phyloP scores from a whole-genome alignment of 2,113 vertebrate species.

The Eurystomus gularis region DNA sequence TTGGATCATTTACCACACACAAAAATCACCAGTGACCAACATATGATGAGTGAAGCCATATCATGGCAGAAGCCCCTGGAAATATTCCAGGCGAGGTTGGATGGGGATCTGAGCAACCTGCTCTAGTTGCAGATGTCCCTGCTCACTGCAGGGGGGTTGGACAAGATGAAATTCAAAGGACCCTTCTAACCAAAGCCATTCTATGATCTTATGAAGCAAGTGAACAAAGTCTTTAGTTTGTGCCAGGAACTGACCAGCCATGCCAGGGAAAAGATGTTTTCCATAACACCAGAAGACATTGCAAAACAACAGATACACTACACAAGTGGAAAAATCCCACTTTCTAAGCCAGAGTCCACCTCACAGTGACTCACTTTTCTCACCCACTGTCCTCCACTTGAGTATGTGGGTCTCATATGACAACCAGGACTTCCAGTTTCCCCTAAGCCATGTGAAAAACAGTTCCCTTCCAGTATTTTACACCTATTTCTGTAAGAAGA shows the following conservation, averaged over 20 bases:
- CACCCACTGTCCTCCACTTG: background rate
- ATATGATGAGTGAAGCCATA: background rate
- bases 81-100: background rate
- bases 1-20: background rate
- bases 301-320: background rate
- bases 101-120: background rate
- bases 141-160: background rate
- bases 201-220: background rate
- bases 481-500: background rate
- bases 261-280: background rate
- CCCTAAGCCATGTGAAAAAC: background rate
- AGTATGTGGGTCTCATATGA: background rate
- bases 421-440: background rate
- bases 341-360: background rate
- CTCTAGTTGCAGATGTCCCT: background rate
- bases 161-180: background rate
- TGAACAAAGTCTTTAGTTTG: background rate
- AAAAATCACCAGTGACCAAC: background rate
- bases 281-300: background rate
- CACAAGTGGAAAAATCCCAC: background rate
- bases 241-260: background rate
- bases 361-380: background rate
- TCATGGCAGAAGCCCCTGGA: background rate
- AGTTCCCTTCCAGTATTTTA: background rate
- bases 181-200: background rate